These are phyloP conservation scores for Rhipidura dahli DNA, from an alignment of 2,113 vertebrate genomes.

Conservation along the genomic window DNA sequence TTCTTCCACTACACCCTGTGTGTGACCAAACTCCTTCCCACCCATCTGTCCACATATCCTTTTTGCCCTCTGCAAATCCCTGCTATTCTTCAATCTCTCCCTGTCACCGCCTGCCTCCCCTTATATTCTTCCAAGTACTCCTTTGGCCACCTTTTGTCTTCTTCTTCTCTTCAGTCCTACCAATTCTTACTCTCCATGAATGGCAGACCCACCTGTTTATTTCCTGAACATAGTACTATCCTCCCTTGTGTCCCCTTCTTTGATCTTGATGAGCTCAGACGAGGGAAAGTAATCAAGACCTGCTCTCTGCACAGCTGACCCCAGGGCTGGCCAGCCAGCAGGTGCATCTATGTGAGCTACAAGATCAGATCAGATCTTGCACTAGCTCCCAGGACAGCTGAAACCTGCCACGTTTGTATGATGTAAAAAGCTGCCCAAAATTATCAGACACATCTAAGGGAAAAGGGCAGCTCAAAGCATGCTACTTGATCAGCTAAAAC, in stretches of 20 bases:
- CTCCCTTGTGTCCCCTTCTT: not conserved
- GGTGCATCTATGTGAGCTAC: not conserved
- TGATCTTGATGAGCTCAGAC: not conserved
- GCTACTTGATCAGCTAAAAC: not conserved
- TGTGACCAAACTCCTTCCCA: not conserved
- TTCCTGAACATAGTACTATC: not conserved
- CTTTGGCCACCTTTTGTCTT: not conserved
- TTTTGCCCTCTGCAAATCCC: not conserved
- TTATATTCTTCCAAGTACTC: not conserved
- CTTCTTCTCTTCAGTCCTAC: not conserved
- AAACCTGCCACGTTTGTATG: not conserved
- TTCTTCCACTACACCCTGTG: not conserved
- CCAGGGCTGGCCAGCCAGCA: not conserved
- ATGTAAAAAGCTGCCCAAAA: not conserved
- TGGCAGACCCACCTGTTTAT: not conserved
- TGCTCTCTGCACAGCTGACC: not conserved
- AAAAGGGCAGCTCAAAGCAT: not conserved
- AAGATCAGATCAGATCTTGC: not conserved
- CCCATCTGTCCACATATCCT: rapidly evolving
- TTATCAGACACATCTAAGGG: not conserved
- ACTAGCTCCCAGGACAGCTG: not conserved
- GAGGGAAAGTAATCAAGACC: not conserved
- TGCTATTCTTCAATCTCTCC: not conserved
- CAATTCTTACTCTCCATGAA: not conserved
- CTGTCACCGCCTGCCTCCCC: not conserved